Evolutionary conservation across 2,888 invertebrate species (phyloP), one percentile per base, ranked within the genome.

Genomic region (Meiosimyza decipiens): DNA sequence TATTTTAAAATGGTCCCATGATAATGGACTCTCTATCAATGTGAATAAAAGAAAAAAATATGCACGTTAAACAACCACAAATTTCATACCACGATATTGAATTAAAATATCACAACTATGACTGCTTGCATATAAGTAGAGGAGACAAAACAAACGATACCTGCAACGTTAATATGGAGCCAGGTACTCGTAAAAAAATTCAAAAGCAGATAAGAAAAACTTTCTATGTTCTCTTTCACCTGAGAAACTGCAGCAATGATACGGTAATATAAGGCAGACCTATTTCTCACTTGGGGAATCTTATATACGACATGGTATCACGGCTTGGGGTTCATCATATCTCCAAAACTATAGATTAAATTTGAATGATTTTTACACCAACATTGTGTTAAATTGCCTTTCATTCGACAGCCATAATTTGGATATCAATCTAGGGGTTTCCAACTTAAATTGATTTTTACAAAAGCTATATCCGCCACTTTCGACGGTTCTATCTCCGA

Each of bases 1-100:
- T 4, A 12, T 49, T n/a, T n/a, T 15, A 11, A 40, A n/a, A 15
- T 16, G 47, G 59, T 15, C 1, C 18, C 50, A 64, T 50, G 16
- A 64, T 15, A 47, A 64, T 12, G 22, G 22, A 22, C 22, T 22
- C 22, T 22, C 22, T 2, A 22, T 22, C 2, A 71, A 71, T 15
- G 13, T 57, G 13, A 47, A 11, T 11, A 71, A 63, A 49, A 64
- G 57, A 2, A 71, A n/a, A 71, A 55, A 6, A 64, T 2, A 71
- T 64, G 63, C 40, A 54, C 12, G 33, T 68, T 9, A 15, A 47
- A 12, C 13, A 6, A 47, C 22, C 59, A 68, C 57, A 68, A 7
- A 16, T 49, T 1, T 11, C 11, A 9, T 11, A 28, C 33, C 6
- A n/a, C n/a, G 18, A 55, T 15, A 55, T 55, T 18, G 55, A 55